Evolutionary conservation across 1,140 invertebrate genomes (phyloP).

Genomic region (Listronotus bonariensis): DNA sequence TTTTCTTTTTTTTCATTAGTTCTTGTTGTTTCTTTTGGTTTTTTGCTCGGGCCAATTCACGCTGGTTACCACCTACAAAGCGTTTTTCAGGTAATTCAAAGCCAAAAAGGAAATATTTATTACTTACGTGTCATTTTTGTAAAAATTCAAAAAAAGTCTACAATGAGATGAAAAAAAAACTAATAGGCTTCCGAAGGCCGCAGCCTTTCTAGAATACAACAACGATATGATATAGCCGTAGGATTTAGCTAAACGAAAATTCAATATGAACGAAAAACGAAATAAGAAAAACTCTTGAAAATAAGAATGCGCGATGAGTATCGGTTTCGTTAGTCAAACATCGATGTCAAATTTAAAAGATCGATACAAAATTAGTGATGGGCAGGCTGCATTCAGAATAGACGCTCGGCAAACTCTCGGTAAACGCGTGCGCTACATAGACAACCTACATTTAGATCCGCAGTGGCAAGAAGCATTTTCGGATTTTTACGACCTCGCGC

Average conservation of each 20-base stretch:
- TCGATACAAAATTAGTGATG: not conserved
- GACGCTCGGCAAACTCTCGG: too few relatives aligned
- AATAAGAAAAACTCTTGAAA: too few relatives aligned
- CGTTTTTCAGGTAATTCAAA: constrained; percentile 6
- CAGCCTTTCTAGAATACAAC: constrained; percentile 46
- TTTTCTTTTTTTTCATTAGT: constrained; percentile 64
- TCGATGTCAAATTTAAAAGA: not conserved
- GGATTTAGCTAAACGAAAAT: constrained; percentile 8
- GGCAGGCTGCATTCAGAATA: too few relatives aligned
- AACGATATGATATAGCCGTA: constrained; percentile 26
- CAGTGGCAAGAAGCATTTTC: too few relatives aligned
- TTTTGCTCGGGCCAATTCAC: constrained; percentile 82
- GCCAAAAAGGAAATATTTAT: constrained; percentile 7
- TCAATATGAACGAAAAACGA: constrained; percentile 5
- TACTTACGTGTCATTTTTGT: constrained; percentile 53
- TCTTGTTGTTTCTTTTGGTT: constrained; percentile 80
- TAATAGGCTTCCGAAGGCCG: constrained; percentile 47
- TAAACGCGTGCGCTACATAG: too few relatives aligned
- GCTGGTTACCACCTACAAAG: constrained; percentile 78
- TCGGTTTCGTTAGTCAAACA: too few relatives aligned
- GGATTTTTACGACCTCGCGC: too few relatives aligned
- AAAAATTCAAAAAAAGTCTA: constrained; percentile 25
- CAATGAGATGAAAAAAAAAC: constrained; percentile 28
- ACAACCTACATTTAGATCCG: too few relatives aligned
- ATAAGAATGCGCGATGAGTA: too few relatives aligned